Percentiles rank a stretch among this genome's conserved stretches.
Evolutionary conservation across 2,113 vertebrate genomes (phyloP).

Genomic region (Semicossyphus pulcher): DNA sequence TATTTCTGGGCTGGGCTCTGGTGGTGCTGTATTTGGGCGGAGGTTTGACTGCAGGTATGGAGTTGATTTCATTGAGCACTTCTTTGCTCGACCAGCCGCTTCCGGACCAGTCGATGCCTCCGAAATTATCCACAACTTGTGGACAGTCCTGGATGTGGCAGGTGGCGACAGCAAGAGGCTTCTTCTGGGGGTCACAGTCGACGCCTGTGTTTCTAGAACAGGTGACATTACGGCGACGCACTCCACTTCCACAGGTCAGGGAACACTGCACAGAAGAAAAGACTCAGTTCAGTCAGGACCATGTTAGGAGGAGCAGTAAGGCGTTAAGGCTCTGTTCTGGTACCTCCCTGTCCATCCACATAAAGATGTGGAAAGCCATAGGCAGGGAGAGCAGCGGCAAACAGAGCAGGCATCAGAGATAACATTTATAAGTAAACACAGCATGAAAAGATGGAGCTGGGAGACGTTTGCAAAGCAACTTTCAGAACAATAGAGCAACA

Average conservation of each 20-base stretch:
- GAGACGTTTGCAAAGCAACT: too few relatives aligned
- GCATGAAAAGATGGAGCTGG: too few relatives aligned
- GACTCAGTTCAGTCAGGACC: background rate
- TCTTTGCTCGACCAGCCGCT: conserved; percentile 91
- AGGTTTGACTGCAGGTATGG: conserved; percentile 72
- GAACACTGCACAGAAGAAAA: conserved; percentile 86
- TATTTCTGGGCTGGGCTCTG: conserved; percentile 58
- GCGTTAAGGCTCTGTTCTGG: too few relatives aligned
- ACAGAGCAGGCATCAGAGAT: too few relatives aligned
- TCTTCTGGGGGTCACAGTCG: conserved; percentile 82
- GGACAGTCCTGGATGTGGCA: conserved; percentile 83
- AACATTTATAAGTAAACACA: too few relatives aligned
- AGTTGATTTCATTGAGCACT: conserved; percentile 87
- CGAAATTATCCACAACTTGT: conserved; percentile 42
- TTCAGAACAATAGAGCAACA: too few relatives aligned
- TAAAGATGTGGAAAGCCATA: too few relatives aligned
- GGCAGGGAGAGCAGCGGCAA: too few relatives aligned
- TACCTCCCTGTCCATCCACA: too few relatives aligned
- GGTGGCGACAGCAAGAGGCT: conserved; percentile 59
- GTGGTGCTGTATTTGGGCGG: conserved; percentile 43
- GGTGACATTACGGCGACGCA: conserved; percentile 78
- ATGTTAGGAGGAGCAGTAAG: too few relatives aligned
- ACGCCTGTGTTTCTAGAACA: conserved; percentile 83
- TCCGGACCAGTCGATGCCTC: conserved; percentile 86
- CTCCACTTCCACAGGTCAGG: conserved; percentile 85